Evolutionary conservation across 2,113 vertebrate genomes (phyloP).

Genomic region (Ptilonorhynchus violaceus): DNA sequence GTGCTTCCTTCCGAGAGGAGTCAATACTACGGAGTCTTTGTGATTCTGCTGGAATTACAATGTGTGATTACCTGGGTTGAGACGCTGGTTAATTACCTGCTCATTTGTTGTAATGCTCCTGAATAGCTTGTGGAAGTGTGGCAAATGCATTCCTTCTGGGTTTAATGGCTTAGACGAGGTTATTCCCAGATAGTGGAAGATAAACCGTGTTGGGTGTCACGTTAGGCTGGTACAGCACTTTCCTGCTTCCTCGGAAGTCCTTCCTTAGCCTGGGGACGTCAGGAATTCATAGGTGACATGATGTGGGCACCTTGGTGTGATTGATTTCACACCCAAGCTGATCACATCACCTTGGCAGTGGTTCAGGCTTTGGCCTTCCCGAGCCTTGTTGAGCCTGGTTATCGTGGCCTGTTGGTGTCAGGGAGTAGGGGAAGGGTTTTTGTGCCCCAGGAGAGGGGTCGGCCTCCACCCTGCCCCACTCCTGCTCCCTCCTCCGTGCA

Average conservation of each 20-base stretch:
- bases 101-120: conserved; percentile 36
- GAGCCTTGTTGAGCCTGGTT: neutral
- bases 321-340: neutral
- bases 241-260: neutral
- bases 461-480: neutral
- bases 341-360: neutral
- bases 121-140: neutral
- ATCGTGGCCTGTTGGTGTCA: accelerated
- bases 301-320: neutral
- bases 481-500: neutral
- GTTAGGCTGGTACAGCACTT: neutral
- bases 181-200: conserved; percentile 2
- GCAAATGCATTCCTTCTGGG: conserved; percentile 16
- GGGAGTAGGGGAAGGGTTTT: neutral
- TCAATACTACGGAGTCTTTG: neutral
- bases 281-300: neutral
- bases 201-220: neutral
- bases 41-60: conserved; percentile 2
- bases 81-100: conserved; percentile 29
- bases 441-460: neutral
- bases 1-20: neutral
- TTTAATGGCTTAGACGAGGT: neutral
- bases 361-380: neutral
- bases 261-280: neutral
- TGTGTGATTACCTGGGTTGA: neutral